These are phyloP conservation scores for Nomada hirtipes DNA, from an alignment of 2,888 invertebrate species.

Conservation along the genomic window DNA sequence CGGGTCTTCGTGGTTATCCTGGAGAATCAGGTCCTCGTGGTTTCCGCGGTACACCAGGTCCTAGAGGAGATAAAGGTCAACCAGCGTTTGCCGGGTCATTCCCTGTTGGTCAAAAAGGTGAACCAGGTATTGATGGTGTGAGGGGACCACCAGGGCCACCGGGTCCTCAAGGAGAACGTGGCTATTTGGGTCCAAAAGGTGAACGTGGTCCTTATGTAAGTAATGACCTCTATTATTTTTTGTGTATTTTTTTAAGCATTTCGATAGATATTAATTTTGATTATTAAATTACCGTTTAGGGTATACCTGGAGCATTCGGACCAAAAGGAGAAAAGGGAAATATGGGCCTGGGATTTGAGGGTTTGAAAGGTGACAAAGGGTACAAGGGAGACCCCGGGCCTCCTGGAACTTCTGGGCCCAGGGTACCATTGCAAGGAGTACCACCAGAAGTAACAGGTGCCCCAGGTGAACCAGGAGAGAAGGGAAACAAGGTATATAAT, in stretches of 20 bases:
- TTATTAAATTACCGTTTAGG: conserved; percentile 83
- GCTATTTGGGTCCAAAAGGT: conserved; percentile 87
- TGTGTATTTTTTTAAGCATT: not conserved
- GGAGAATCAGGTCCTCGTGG: conserved; percentile 93
- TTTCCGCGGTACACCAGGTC: conserved; percentile 88
- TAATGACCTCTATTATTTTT: conserved; percentile 25
- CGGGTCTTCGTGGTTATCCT: conserved; percentile 89
- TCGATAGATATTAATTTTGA: not conserved
- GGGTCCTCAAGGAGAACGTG: conserved; percentile 87
- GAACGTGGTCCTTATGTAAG: conserved; percentile 87
- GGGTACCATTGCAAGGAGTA: conserved; percentile 65
- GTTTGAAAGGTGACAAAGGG: conserved; percentile 87
- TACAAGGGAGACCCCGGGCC: conserved; percentile 88
- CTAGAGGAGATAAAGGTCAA: conserved; percentile 92
- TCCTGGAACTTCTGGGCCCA: conserved; percentile 73
- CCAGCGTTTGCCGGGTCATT: conserved; percentile 90
- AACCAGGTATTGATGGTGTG: conserved; percentile 91
- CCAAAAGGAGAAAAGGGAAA: conserved; percentile 89
- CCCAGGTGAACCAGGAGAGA: conserved; percentile 85
- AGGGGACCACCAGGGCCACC: conserved; percentile 88
- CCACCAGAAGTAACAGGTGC: conserved; percentile 78
- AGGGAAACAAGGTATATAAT: conserved; percentile 87
- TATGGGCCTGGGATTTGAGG: conserved; percentile 87
- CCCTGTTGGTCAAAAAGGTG: conserved; percentile 94
- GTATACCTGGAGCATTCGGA: conserved; percentile 89